Conservation (phyloP, 2,113 vertebrate species). For the Sarotherodon lohbergeri region DNA sequence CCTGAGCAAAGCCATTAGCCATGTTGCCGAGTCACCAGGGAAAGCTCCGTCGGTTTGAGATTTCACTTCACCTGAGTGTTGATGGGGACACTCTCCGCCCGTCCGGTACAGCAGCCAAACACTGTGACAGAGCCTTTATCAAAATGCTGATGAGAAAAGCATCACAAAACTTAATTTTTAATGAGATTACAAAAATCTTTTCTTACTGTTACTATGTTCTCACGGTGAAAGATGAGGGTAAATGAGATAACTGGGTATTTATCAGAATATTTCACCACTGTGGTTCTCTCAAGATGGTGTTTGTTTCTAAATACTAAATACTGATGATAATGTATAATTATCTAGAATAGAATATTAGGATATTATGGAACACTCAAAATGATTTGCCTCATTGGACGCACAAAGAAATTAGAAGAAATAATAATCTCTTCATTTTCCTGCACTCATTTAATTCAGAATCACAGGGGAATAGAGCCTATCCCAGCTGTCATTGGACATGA, state of each 20-base stretch:
- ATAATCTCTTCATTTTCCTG: not conserved
- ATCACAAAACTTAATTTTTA: constrained; percentile 14
- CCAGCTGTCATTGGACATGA: not conserved
- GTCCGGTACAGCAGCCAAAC: not conserved
- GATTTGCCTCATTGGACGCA: not conserved
- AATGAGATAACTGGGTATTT: not conserved
- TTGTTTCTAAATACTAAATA: not conserved
- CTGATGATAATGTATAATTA: not conserved
- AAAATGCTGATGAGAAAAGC: constrained; percentile 46
- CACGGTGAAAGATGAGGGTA: not conserved
- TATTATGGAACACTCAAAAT: not conserved
- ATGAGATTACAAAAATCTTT: constrained; percentile 39
- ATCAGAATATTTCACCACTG: not conserved
- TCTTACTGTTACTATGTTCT: constrained; percentile 28
- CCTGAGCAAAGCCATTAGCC: constrained; percentile 77
- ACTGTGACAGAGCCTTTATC: constrained; percentile 8
- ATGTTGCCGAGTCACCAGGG: constrained; percentile 63
- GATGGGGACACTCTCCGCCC: constrained; percentile 60
- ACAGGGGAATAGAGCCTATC: not conserved
- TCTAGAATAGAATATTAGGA: not conserved
- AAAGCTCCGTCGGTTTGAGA: constrained; percentile 68
- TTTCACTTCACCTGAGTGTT: constrained; percentile 80
- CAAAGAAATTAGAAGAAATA: not conserved
- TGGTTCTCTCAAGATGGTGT: not conserved
- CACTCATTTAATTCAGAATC: not conserved